These are phyloP conservation scores for Alouatta palliata DNA, from an alignment of 2,113 vertebrate genomes.

Conservation along the genomic window DNA sequence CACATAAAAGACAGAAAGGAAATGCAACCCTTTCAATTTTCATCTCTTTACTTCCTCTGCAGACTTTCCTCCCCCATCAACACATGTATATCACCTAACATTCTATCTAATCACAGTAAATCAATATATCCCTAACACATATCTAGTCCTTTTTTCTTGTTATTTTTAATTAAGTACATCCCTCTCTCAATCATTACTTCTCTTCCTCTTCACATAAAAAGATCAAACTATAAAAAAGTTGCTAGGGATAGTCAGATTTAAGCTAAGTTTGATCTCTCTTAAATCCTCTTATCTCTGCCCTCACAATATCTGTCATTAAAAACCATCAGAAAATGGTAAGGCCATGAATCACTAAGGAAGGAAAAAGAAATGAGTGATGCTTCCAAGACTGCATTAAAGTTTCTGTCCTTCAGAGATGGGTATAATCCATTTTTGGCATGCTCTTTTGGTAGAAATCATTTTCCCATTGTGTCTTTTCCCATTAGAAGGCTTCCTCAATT, in stretches of 20 bases:
- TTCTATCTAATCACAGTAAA: not conserved
- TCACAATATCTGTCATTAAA: not conserved
- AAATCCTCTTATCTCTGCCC: not conserved
- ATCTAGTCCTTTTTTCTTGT: not conserved
- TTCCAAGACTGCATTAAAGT: not conserved
- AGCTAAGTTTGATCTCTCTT: not conserved
- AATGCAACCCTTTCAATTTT: conserved; percentile 42
- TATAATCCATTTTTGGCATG: not conserved
- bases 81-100: not conserved
- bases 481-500: not conserved
- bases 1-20: conserved; percentile 62
- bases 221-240: not conserved
- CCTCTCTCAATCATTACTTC: not conserved
- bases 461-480: not conserved
- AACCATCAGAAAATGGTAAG: not conserved
- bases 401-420: not conserved
- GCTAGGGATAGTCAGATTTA: not conserved
- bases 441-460: not conserved
- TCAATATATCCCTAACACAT: not conserved
- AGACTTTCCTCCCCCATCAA: not conserved
- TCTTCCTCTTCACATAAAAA: not conserved
- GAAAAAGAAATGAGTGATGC: not conserved
- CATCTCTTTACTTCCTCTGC: not conserved
- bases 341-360: not conserved
- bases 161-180: not conserved